Evolutionary conservation across 2,797 vertebrate genomes (phyloP).

Genomic region (Poeciliopsis presidionis): DNA sequence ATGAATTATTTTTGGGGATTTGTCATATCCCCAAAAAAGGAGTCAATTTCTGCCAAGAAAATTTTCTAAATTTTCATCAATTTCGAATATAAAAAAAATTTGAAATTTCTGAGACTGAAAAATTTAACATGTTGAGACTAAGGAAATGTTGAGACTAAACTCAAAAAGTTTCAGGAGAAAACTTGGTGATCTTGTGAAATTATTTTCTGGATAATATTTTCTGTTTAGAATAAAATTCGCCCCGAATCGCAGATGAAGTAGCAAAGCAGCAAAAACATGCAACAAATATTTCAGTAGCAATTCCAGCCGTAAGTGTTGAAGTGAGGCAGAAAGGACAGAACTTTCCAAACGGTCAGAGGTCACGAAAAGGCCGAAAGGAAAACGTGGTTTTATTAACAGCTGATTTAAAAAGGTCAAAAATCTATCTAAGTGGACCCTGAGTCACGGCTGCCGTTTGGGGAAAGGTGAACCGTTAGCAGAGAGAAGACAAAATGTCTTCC

Average conservation of each 20-base stretch:
- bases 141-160: too few species aligned
- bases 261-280: not conserved
- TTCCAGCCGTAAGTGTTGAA: not conserved
- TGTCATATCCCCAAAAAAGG: too few species aligned
- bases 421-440: not conserved
- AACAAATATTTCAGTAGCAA: not conserved
- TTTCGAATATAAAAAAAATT: too few species aligned
- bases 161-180: too few species aligned
- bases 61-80: too few species aligned
- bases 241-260: not conserved
- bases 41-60: too few species aligned
- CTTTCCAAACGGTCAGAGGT: constrained; percentile 9
- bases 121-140: too few species aligned
- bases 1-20: too few species aligned
- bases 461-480: not conserved
- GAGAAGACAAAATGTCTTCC: not conserved
- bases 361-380: not conserved
- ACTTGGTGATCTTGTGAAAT: too few species aligned
- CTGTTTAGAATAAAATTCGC: too few species aligned
- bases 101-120: too few species aligned
- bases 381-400: constrained; percentile 6
- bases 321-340: not conserved
- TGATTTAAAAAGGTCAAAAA: not conserved
- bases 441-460: not conserved
- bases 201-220: too few species aligned